Percentiles rank a stretch among this genome's conserved stretches.
phyloP scores from a whole-genome alignment of 2,113 vertebrate species.

The Desmodus rotundus region DNA sequence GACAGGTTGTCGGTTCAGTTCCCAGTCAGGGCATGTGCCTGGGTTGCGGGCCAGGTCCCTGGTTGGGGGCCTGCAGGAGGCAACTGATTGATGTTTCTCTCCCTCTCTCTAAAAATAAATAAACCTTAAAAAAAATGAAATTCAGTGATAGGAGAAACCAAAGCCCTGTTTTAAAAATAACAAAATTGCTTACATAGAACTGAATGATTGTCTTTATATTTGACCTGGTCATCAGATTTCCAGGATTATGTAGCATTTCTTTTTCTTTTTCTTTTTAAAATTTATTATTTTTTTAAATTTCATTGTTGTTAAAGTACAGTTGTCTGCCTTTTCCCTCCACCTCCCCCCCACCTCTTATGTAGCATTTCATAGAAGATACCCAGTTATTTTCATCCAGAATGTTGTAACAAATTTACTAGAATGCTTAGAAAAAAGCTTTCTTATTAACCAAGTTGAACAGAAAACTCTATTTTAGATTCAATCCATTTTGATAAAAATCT shows the following conservation, averaged over 20 bases:
- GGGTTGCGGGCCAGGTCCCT: no score
- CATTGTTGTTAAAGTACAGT: no score
- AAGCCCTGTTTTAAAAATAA: constrained; percentile 25
- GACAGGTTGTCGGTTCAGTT: no score
- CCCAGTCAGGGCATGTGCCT: no score
- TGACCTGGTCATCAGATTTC: neutral
- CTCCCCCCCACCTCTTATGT: neutral
- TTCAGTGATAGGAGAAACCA: neutral
- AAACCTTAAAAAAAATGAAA: no score
- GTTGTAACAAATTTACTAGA: constrained; percentile 2
- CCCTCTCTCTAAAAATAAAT: no score
- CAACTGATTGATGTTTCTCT: no score
- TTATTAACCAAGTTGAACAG: neutral
- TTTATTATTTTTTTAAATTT: no score
- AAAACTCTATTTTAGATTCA: constrained; percentile 27
- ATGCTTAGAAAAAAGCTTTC: constrained; percentile 25
- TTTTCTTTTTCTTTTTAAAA: no score
- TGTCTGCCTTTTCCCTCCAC: no score
- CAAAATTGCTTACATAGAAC: constrained; percentile 15
- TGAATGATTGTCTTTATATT: constrained; percentile 19
- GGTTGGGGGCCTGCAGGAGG: no score
- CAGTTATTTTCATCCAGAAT: constrained; percentile 3
- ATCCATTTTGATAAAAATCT: constrained; percentile 36
- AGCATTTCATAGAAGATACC: neutral
- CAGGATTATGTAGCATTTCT: neutral